These are phyloP conservation scores for Thysanoteuthis rhombus DNA, from an alignment of 2,888 invertebrate genomes.

Conservation along the genomic window DNA sequence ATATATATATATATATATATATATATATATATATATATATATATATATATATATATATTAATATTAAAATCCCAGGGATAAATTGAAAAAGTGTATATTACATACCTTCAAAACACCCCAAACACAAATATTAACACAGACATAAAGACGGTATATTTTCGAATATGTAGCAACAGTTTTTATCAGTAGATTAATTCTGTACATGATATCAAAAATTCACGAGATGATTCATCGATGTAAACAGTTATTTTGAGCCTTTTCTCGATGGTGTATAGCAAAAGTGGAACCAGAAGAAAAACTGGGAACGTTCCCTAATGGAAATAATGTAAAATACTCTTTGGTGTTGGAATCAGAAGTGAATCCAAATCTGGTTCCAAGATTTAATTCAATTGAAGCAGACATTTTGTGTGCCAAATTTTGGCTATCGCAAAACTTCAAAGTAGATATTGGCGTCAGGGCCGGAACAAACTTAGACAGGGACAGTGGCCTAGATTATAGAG, in stretches of 20 bases:
- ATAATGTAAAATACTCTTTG: not conserved
- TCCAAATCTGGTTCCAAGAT: no score
- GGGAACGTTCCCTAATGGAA: not conserved
- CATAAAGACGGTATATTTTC: not conserved
- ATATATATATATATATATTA: not conserved
- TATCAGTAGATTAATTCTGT: not conserved
- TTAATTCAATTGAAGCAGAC: no score
- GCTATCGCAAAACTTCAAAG: no score
- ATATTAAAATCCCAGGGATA: not conserved
- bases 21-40: no score
- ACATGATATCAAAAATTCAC: not conserved
- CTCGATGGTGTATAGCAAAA: not conserved
- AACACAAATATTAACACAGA: not conserved
- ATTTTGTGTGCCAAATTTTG: no score
- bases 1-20: no score
- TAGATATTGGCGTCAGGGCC: no score
- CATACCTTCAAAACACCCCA: not conserved
- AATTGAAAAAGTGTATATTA: not conserved
- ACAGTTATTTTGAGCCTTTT: not conserved
- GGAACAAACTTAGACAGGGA: no score
- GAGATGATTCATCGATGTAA: not conserved
- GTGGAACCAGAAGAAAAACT: not conserved
- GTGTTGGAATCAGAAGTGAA: not conserved
- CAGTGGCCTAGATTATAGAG: no score
- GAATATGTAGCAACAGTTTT: not conserved